Conservation (phyloP, 2,113 vertebrate species). For the Laticauda laticaudata region DNA sequence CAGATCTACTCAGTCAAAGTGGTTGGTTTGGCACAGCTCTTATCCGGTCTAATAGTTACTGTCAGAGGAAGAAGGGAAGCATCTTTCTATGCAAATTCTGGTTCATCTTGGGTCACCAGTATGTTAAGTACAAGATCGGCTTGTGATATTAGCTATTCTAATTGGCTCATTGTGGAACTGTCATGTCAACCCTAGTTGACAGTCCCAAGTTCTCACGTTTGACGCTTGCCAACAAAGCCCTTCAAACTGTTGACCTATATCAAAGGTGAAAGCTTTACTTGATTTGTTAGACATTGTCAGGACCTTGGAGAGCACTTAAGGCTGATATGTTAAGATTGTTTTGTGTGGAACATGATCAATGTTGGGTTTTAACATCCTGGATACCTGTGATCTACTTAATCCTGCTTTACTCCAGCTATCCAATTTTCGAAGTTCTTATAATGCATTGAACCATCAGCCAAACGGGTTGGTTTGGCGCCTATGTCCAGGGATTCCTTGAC, state of each 20-base stretch:
- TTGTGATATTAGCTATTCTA: slow-evolving; percentile 66
- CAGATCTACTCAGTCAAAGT: not conserved
- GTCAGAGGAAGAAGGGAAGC: not conserved
- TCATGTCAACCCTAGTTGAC: slow-evolving; percentile 74
- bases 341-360: not conserved
- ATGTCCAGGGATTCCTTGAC: not conserved
- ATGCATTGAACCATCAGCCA: not conserved
- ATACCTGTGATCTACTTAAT: not conserved
- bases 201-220: slow-evolving; percentile 70
- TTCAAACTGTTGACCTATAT: slow-evolving; percentile 74
- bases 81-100: slow-evolving; percentile 24
- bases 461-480: not conserved
- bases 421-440: not conserved
- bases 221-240: slow-evolving; percentile 67
- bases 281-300: slow-evolving; percentile 68
- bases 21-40: not conserved
- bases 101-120: slow-evolving; percentile 67
- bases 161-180: slow-evolving; percentile 72
- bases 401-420: not conserved
- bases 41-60: not conserved
- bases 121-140: slow-evolving; percentile 68
- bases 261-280: slow-evolving; percentile 71
- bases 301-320: slow-evolving; percentile 18
- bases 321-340: not conserved
- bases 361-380: not conserved